Base-by-base conservation (phyloP, 1,140 invertebrate species). In the Papilio helenus region DNA sequence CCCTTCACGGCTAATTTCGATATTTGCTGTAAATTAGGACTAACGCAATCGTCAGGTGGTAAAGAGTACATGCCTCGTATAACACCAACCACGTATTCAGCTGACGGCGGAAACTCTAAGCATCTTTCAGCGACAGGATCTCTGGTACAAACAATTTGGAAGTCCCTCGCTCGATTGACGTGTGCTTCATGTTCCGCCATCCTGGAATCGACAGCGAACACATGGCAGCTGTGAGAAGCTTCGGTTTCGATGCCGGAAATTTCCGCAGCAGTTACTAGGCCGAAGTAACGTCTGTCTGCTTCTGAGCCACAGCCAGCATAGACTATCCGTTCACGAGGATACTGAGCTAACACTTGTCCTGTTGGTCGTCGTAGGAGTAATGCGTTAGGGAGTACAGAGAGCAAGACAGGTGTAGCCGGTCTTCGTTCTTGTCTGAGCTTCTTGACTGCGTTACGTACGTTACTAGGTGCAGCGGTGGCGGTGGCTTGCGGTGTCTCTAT, bases 401-500 rank as follows among this genome's bases (percentile, higher is more conserved):
- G 97, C 55, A 99, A 90, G 0, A 99, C 98, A 29, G 97, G 96
- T 26, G 97, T 98, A 68, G 98, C 98, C 61, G 96, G 97, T 79
- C 98, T 96, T 93, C 98, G 98, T 88, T 99, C 98, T 71, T 98
- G 96, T 76, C 98, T 95, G 46, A 99, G 92, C 88, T 98, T 97
- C 80, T 98, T 96, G 23, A 99, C 98, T 87, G 98, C 99, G 79
- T 97, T 98, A 49, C 95, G 94, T 14, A 96, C 96, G 3, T 96
- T 96, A 82, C 97, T 96, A 65, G 97, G 95, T 88, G 97, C 96
- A 9, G 97, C 97, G 72, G 96, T 97, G 0, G 97, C 96, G 74
- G 97, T 96, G 87, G 98, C 97, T 90, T 97, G 97, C 0, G 98
- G 98, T 95, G 99, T 99, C 94, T 99, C 98, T 73, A 99, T 99